Conservation (phyloP, 2,113 vertebrate genomes). For the Coregonus clupeaformis region DNA sequence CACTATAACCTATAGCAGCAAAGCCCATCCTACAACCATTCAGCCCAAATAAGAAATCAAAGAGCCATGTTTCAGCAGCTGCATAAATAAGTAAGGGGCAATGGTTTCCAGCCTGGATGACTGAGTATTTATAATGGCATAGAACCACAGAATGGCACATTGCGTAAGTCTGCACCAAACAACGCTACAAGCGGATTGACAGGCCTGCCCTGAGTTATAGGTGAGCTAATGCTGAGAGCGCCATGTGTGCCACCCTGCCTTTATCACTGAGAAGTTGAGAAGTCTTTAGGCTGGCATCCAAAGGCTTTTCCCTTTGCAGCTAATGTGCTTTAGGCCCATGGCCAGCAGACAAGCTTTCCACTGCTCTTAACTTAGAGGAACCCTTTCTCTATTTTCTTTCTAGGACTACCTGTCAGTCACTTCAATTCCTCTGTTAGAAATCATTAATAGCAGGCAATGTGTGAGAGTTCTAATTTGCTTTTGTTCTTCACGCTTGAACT, state of each 20-base stretch:
- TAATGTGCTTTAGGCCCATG: slow-evolving; percentile 71
- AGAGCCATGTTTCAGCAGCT: too few relatives aligned
- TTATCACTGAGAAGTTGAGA: slow-evolving; percentile 69
- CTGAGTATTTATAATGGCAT: too few relatives aligned
- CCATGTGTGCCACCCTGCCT: slow-evolving; percentile 17
- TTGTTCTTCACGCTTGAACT: slow-evolving; percentile 73
- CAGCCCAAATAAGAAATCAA: too few relatives aligned
- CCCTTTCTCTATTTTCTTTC: slow-evolving; percentile 56
- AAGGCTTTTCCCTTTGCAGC: slow-evolving; percentile 68
- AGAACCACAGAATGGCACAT: too few relatives aligned
- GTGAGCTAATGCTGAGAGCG: too few relatives aligned
- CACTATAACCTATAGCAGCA: neutral
- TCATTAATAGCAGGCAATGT: slow-evolving; percentile 73
- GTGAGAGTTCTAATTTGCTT: too few relatives aligned
- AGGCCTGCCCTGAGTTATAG: too few relatives aligned
- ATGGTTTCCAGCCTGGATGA: too few relatives aligned
- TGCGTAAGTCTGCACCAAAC: too few relatives aligned
- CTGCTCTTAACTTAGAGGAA: slow-evolving; percentile 64
- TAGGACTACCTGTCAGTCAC: slow-evolving; percentile 72
- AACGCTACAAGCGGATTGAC: too few relatives aligned
- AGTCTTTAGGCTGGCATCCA: slow-evolving; percentile 70
- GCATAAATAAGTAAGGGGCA: too few relatives aligned
- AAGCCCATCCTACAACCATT: too few relatives aligned
- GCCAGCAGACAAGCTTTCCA: slow-evolving; percentile 68
- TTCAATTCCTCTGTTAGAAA: slow-evolving; percentile 73